Base-by-base conservation (phyloP, 2,888 invertebrate genomes). In the Caenorhabditis sp. region DNA sequence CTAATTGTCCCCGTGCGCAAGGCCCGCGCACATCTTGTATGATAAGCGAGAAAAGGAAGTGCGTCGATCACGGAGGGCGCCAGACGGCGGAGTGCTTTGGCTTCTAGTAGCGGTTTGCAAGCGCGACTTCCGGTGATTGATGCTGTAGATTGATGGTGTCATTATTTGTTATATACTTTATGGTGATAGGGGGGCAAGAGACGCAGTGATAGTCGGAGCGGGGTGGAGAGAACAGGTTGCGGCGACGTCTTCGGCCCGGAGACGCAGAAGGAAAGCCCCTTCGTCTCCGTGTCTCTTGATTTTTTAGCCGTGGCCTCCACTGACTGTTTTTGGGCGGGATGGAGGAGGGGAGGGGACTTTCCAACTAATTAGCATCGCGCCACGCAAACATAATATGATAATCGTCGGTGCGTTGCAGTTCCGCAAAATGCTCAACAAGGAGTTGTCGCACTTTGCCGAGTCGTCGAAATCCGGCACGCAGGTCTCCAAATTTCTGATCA, bases 391-490 rank as follows among this genome's bases (percentile, higher is more conserved):
- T 48, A 71, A 62, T 45, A 55, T 71, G 71, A 56, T 62, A 62
- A 39, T 56, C 17, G 27, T 41, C 48, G 13, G 32, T 22, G 48
- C 26, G 56, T 93, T 93, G 73, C 93, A 98, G 97, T 99, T 99
- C 93, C 98, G 98, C 92, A 93, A 96, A 90, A 97, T 99, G 96
- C 93, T 99, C 91, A 98, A 98, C 92, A 95, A 97, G 92, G 98
- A 99, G 92, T 92, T 99, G 89, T 95, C 95, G 90, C 98, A 98
- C 91, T 98, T 98, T 92, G 97, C 97, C 82, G 98, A 98, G 91
- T 96, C 96, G 83, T 96, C 96, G 92, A 96, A 95, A 92, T 96
- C 97, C 86, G 98, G 98, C 89, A 96, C 97, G 13, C 78, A 98
- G 92, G 96, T 99, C 90, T 97, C 98, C 74, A 97, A 98, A 91